Conservation (phyloP, 2,797 vertebrate genomes). For the Microhierax caerulescens region DNA sequence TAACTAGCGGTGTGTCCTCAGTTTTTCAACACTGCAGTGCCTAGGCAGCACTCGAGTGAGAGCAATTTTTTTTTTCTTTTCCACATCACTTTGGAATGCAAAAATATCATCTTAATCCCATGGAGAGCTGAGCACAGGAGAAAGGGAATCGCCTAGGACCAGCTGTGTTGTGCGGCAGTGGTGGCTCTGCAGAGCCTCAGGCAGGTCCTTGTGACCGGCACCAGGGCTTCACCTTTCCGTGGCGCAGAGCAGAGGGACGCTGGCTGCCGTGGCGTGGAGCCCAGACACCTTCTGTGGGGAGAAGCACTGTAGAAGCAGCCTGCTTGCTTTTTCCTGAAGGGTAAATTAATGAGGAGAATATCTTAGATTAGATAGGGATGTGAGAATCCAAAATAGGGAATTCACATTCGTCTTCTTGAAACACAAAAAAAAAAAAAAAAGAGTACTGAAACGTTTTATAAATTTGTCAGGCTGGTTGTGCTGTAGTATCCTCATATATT, state of each 20-base stretch:
- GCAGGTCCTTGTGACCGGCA: not conserved
- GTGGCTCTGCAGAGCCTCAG: not conserved
- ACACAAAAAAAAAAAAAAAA: rapidly evolving
- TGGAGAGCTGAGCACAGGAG: not conserved
- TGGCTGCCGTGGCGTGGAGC: not conserved
- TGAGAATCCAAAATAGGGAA: not conserved
- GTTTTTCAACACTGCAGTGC: not conserved
- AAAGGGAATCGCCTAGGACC: not conserved
- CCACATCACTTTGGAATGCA: not conserved
- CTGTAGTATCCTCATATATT: not conserved
- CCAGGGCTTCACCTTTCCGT: not conserved
- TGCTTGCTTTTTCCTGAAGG: not conserved
- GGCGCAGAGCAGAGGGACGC: not conserved
- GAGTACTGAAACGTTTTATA: not conserved
- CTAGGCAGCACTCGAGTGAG: not conserved
- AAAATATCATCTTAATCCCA: not conserved
- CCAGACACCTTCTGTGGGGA: not conserved
- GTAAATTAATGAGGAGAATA: not conserved
- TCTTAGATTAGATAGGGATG: not conserved
- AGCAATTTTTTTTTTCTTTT: not conserved
- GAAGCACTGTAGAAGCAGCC: not conserved
- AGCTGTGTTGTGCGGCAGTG: not conserved
- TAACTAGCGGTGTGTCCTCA: not conserved
- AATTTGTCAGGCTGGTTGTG: not conserved
- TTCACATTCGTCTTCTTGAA: not conserved